A percentile compares a stretch with the other conserved stretches of the same genome.
These are phyloP conservation scores for Blastobasis lacticolella DNA, from an alignment of 2,888 invertebrate genomes.

Conservation along the genomic window DNA sequence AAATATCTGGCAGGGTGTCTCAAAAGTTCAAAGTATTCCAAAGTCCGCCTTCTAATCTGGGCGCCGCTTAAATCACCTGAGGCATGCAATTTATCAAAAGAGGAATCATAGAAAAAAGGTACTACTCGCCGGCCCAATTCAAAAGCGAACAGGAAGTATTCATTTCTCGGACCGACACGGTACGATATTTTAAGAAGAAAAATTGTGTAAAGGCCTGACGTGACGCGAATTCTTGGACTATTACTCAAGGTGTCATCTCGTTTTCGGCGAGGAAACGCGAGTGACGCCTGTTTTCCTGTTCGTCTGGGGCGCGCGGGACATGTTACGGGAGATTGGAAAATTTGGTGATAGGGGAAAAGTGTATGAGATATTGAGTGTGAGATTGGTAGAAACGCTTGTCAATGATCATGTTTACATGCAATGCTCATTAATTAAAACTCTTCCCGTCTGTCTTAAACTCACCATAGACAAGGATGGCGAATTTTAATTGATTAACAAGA, in stretches of 20 bases:
- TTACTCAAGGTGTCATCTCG: constrained; percentile 64
- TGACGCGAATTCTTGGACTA: constrained; percentile 50
- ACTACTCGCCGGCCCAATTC: constrained; percentile 19
- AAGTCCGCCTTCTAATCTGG: neutral
- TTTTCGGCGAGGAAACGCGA: constrained; percentile 33
- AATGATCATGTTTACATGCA: no score
- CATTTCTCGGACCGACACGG: constrained; percentile 32
- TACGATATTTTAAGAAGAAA: constrained; percentile 49
- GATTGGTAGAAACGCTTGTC: no score
- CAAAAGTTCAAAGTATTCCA: no score
- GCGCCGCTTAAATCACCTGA: neutral
- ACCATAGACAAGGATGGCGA: no score
- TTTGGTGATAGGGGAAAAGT: no score
- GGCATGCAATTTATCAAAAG: constrained; percentile 1
- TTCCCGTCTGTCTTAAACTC: no score
- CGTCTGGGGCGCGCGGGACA: neutral
- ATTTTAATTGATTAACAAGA: no score
- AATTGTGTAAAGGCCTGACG: constrained; percentile 47
- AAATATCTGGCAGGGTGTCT: no score
- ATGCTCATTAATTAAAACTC: no score
- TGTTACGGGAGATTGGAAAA: no score
- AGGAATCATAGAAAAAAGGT: constrained; percentile 9
- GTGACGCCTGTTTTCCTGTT: constrained; percentile 40
- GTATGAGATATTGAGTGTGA: no score
- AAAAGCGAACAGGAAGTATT: constrained; percentile 25